phyloP scores from a whole-genome alignment of 2,888 invertebrate genomes.

The Drosophila colorata region DNA sequence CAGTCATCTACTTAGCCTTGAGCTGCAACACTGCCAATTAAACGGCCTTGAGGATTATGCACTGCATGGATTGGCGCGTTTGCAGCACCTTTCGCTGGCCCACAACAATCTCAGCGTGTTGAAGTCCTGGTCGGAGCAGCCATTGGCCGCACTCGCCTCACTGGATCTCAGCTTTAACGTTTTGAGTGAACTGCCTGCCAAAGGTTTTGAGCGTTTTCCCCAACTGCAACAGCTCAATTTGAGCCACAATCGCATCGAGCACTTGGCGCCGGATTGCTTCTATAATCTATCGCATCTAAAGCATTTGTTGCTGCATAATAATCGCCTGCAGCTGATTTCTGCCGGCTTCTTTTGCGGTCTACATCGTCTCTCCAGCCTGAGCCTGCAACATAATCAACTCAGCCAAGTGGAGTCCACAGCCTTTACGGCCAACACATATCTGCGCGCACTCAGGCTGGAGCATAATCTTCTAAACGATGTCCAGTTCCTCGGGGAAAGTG shows the following conservation, averaged over 20 bases:
- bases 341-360: slow-evolving; percentile 76
- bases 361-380: slow-evolving; percentile 78
- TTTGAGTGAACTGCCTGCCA: slow-evolving; percentile 59
- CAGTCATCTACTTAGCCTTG: slow-evolving; percentile 66
- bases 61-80: slow-evolving; percentile 75
- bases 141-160: slow-evolving; percentile 70
- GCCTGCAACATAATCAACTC: slow-evolving; percentile 81
- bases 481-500: slow-evolving; percentile 71
- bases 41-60: slow-evolving; percentile 75
- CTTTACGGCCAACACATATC: slow-evolving; percentile 80
- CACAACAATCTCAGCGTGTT: slow-evolving; percentile 81
- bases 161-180: slow-evolving; percentile 82
- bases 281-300: slow-evolving; percentile 76
- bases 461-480: slow-evolving; percentile 75
- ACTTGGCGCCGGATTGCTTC: slow-evolving; percentile 75
- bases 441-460: slow-evolving; percentile 81
- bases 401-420: slow-evolving; percentile 59
- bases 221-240: slow-evolving; percentile 83
- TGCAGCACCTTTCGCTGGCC: slow-evolving; percentile 78
- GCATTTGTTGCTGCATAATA: slow-evolving; percentile 82
- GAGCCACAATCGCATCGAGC: slow-evolving; percentile 78
- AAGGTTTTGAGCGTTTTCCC: slow-evolving; percentile 78
- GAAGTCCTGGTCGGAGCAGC: slow-evolving; percentile 80
- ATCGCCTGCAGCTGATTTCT: slow-evolving; percentile 73
- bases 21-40: slow-evolving; percentile 77